These are phyloP conservation scores for Rhingia rostrata DNA, from an alignment of 2,888 invertebrate genomes.

Conservation along the genomic window DNA sequence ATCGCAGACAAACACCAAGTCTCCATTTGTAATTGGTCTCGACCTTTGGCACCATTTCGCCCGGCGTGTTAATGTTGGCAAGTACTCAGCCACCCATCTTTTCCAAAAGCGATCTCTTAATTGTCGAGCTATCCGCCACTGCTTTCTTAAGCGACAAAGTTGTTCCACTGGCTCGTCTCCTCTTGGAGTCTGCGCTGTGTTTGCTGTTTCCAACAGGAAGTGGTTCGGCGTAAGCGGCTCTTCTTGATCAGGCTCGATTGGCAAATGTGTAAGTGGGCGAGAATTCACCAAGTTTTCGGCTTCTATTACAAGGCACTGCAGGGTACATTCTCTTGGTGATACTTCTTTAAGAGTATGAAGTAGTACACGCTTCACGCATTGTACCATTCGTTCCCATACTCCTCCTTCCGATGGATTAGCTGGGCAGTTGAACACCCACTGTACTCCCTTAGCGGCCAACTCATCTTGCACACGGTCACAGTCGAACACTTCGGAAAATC, in stretches of 20 bases:
- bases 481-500: not conserved
- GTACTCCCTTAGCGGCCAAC: not conserved
- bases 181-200: not conserved
- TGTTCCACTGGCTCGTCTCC: too few relatives aligned
- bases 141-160: too few relatives aligned
- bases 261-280: slow-evolving; percentile 21
- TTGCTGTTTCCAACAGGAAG: not conserved
- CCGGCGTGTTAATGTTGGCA: not conserved
- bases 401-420: slow-evolving; percentile 31
- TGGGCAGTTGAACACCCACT: slow-evolving; percentile 40
- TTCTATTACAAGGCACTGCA: slow-evolving; percentile 11
- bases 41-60: not conserved
- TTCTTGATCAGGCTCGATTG: not conserved
- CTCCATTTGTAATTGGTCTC: not conserved
- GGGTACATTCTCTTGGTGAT: not conserved
- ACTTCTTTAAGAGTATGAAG: not conserved
- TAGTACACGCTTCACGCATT: slow-evolving; percentile 14
- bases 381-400: slow-evolving; percentile 37
- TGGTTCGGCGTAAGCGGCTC: slow-evolving; percentile 42
- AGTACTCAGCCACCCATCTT: not conserved
- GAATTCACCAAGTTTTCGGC: slow-evolving; percentile 7
- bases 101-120: slow-evolving; percentile 18
- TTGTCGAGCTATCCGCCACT: too few relatives aligned
- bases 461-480: not conserved
- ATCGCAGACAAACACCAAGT: not conserved